Conservation (phyloP, 2,888 invertebrate species). For the Camponotus fellah region DNA sequence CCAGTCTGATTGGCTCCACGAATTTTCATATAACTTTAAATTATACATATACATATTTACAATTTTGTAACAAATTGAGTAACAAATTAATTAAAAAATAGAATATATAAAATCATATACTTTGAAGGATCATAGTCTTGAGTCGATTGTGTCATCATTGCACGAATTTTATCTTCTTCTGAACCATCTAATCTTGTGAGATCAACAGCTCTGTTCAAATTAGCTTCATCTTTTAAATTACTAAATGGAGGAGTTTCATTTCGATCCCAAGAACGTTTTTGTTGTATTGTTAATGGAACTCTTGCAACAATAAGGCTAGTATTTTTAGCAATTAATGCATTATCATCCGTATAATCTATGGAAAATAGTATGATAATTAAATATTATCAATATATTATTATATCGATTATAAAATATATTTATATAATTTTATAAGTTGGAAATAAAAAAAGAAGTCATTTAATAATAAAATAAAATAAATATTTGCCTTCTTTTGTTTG, state of each 20-base stretch:
- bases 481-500: slow-evolving; percentile 97
- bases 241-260: slow-evolving; percentile 80
- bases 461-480: slow-evolving; percentile 38
- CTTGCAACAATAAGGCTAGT: slow-evolving; percentile 98
- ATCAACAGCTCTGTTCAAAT: slow-evolving; percentile 90
- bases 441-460: neutral
- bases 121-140: slow-evolving; percentile 99
- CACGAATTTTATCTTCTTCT: slow-evolving; percentile 98
- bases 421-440: neutral
- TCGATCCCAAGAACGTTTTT: slow-evolving; percentile 93
- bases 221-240: slow-evolving; percentile 82
- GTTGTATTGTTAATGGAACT: slow-evolving; percentile 94
- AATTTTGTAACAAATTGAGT: neutral
- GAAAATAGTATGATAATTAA: neutral
- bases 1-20: slow-evolving; percentile 96
- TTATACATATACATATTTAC: slow-evolving; percentile 1
- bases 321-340: slow-evolving; percentile 97
- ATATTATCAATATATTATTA: neutral
- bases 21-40: slow-evolving; percentile 93
- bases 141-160: slow-evolving; percentile 99
- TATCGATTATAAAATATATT: neutral
- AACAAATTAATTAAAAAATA: neutral
- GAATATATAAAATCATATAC: slow-evolving; percentile 90
- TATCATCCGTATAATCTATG: slow-evolving; percentile 96
- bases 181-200: slow-evolving; percentile 96